Evolutionary conservation across 2,888 invertebrate genomes (phyloP).

Genomic region (Unio pictorum): DNA sequence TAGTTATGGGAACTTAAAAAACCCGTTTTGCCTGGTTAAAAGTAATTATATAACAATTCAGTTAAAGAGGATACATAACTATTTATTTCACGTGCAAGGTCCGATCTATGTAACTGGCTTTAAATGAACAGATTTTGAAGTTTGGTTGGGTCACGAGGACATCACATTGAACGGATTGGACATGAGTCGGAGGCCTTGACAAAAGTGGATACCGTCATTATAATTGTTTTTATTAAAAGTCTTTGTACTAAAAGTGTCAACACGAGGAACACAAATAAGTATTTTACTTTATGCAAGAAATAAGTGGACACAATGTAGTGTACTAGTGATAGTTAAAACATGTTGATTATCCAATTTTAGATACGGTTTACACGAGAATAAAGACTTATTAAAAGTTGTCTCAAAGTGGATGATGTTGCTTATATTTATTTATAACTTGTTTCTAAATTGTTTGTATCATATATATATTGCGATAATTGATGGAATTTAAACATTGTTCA

Average conservation of each 20-base stretch:
- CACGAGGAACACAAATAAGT: background rate
- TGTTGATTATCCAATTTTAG: too few species aligned
- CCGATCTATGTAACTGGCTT: conserved; percentile 11
- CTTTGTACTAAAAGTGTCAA: conserved; percentile 13
- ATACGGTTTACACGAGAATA: too few species aligned
- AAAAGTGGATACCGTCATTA: conserved; percentile 1
- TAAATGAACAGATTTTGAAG: conserved; percentile 12
- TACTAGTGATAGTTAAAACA: too few species aligned
- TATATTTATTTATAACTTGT: too few species aligned
- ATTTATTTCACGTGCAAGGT: conserved; percentile 10
- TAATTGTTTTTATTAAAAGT: conserved; percentile 1
- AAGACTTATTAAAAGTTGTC: too few species aligned
- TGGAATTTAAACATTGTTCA: too few species aligned
- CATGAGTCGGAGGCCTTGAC: conserved; percentile 3
- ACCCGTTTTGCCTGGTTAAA: conserved; percentile 4
- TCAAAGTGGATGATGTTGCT: too few species aligned
- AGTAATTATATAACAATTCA: background rate
- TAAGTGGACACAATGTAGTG: too few species aligned
- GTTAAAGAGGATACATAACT: conserved; percentile 6
- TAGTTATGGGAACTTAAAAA: conserved; percentile 1
- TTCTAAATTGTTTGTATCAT: too few species aligned
- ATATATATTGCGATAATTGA: too few species aligned
- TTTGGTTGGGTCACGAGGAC: conserved; percentile 6
- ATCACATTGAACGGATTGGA: conserved; percentile 3
- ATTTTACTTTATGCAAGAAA: background rate